Evolutionary conservation across 2,797 vertebrate genomes (phyloP).

Genomic region (Valencia hispanica): DNA sequence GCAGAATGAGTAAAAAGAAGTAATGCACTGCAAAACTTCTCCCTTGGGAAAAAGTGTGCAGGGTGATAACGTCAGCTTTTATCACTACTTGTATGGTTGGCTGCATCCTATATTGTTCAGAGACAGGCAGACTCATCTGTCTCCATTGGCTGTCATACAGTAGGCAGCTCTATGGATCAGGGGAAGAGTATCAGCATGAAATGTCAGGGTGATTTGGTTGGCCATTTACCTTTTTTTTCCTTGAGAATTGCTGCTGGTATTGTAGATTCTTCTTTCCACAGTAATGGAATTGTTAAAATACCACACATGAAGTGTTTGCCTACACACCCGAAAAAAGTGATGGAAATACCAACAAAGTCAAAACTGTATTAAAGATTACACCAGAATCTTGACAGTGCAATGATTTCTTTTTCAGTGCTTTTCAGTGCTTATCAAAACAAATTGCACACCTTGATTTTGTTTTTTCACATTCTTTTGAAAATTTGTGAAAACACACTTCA

Average conservation of each 20-base stretch:
- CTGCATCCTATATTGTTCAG: constrained; percentile 74
- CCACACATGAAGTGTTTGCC: background rate
- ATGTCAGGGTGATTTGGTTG: constrained; percentile 63
- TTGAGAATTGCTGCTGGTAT: constrained; percentile 36
- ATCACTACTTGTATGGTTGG: constrained; percentile 73
- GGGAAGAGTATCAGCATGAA: constrained; percentile 43
- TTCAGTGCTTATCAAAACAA: background rate
- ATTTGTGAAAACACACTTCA: background rate
- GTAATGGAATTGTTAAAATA: constrained; percentile 25
- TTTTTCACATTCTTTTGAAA: background rate
- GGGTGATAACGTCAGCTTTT: constrained; percentile 78
- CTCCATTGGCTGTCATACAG: constrained; percentile 70
- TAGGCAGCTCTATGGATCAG: constrained; percentile 57
- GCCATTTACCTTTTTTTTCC: constrained; percentile 43
- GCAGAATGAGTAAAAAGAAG: constrained; percentile 30
- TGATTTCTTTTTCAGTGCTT: background rate
- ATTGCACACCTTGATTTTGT: background rate
- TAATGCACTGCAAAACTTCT: constrained; percentile 31
- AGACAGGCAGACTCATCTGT: constrained; percentile 67
- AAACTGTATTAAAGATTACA: background rate
- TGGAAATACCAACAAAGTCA: background rate
- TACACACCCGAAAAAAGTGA: background rate
- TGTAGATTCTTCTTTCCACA: constrained; percentile 22
- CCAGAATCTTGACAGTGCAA: background rate
- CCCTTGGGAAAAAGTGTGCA: constrained; percentile 54